Evolutionary conservation across 2,113 vertebrate genomes (phyloP).

Genomic region (Monarcha castaneiventris): DNA sequence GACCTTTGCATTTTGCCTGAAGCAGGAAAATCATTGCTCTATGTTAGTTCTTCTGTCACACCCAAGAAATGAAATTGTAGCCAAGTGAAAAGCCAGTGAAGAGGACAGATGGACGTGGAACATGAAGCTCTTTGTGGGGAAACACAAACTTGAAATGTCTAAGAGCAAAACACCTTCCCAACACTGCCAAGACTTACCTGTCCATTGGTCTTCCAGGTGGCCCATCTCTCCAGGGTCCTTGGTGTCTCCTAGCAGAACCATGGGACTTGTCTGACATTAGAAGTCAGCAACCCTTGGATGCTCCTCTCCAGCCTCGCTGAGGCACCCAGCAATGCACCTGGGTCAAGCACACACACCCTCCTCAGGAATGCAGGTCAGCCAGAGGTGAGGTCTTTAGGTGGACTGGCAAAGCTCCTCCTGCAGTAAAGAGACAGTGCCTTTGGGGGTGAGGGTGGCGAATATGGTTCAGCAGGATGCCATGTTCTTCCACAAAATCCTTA

Average conservation of each 20-base stretch:
- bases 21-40: not conserved
- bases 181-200: not conserved
- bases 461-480: not conserved
- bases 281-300: not conserved
- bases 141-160: not conserved
- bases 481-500: not conserved
- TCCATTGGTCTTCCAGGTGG: not conserved
- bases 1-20: not conserved
- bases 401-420: not conserved
- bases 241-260: not conserved
- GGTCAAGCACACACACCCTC: not conserved
- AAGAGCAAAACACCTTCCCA: not conserved
- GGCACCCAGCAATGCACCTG: not conserved
- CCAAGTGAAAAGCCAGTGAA: not conserved
- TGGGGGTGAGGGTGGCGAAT: not conserved
- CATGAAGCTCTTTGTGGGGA: not conserved
- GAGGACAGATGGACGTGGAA: not conserved
- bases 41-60: not conserved
- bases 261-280: not conserved
- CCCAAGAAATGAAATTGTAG: not conserved
- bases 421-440: not conserved
- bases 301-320: not conserved
- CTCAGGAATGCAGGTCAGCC: accelerated
- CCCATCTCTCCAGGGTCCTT: not conserved
- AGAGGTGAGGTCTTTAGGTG: not conserved